Base-by-base conservation (phyloP, 2,888 invertebrate genomes). In the Bellardia pandia region DNA sequence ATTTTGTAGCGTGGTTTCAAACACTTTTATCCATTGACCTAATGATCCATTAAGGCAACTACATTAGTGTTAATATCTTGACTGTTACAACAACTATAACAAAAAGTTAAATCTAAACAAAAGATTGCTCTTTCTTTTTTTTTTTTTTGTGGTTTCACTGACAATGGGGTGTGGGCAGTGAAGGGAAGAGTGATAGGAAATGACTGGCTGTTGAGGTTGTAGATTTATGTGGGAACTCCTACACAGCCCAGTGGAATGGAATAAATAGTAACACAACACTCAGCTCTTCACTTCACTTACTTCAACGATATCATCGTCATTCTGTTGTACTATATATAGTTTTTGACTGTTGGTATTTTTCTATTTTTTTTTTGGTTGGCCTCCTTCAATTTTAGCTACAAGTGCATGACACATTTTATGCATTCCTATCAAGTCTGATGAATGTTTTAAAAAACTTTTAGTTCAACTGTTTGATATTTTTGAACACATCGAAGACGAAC, bases 21-120 rank as follows among this genome's bases (percentile, higher is more conserved):
- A 77, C 80, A 86, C 83, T 88, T 88, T 83, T 72, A 82, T 72
- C 80, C 90, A 91, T 88, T 92, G 92, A 92, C 92, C 92, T 91
- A 92, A 92, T 92, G 92, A 91, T 90, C 91, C 91, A 91, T 91
- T 92, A 90, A 88, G 90, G 89, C 90, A 90, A 91, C 85, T 89
- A 83, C 88, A 89, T 92, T 91, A 89, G 89, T 90, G 92, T 92
- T 91, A 91, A 91, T 91, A 90, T 89, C 89, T 78, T 75, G 69
- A 81, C 84, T 87, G 78, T 74, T 74, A 62, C 89, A 85, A 82
- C 80, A 86, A 68, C 48, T n/a, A 86, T 75, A 16, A 64, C 62
- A 69, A 86, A 56, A 71, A 58, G 51, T 74, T 78, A 60, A 84
- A 84, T 83, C 69, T 77, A 71, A 56, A 79, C 13, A 74, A 85